Conservation (phyloP, 2,113 vertebrate genomes). For the Callaeas wilsoni region DNA sequence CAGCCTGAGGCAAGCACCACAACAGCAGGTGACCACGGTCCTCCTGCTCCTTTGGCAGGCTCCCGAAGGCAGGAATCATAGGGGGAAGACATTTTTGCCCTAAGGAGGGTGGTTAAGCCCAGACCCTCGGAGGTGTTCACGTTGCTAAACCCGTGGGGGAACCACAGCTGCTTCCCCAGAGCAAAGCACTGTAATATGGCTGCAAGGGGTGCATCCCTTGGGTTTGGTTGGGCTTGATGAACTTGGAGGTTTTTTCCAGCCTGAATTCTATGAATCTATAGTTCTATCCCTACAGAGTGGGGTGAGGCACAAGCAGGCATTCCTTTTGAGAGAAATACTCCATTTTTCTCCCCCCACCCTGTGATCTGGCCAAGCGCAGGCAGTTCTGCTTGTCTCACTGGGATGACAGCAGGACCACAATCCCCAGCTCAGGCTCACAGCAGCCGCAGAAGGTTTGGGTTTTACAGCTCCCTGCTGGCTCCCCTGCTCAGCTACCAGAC, state of each 20-base stretch:
- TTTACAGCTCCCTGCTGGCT: neutral
- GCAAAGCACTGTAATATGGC: fast-evolving
- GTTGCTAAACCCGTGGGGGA: neutral
- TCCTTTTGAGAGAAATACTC: neutral
- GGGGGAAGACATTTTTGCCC: fast-evolving
- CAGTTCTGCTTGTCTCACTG: neutral
- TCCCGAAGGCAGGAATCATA: neutral
- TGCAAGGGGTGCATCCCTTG: neutral
- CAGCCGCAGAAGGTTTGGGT: neutral
- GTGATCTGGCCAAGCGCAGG: fast-evolving
- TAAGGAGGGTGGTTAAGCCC: neutral
- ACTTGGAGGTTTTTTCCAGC: neutral
- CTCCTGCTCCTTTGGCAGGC: neutral
- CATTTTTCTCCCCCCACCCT: neutral
- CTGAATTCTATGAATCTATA: neutral
- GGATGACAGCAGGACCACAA: neutral
- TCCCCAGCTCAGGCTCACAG: neutral
- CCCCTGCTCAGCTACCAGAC: neutral
- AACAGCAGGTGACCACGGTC: neutral
- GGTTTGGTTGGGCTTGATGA: neutral
- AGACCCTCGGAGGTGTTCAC: fast-evolving
- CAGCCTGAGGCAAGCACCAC: neutral
- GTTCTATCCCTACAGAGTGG: neutral
- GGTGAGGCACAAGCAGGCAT: neutral
- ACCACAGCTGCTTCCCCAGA: neutral